Conservation (phyloP, 2,797 vertebrate species). For the Schizothorax lantsangensis region DNA sequence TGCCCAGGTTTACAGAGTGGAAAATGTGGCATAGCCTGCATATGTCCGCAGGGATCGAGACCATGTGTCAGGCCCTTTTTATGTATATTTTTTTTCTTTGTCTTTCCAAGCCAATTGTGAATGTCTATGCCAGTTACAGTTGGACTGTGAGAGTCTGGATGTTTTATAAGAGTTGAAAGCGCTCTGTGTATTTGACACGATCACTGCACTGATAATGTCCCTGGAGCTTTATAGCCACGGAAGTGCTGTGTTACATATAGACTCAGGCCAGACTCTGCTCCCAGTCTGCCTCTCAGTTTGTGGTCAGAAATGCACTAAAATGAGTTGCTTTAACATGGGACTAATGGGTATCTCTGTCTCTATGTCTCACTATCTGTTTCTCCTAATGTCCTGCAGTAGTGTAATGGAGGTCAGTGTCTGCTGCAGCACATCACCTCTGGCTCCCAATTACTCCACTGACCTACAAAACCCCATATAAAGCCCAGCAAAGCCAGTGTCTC, state of each 20-base stretch:
- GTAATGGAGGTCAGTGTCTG: conserved; percentile 53
- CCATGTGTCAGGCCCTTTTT: conserved; percentile 43
- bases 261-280: conserved; percentile 29
- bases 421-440: conserved; percentile 54
- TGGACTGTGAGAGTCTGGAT: conserved; percentile 33
- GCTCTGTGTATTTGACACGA: conserved; percentile 52
- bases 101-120: conserved; percentile 26
- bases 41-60: conserved; percentile 39
- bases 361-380: conserved; percentile 20
- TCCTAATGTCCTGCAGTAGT: conserved; percentile 50
- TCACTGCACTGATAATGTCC: conserved; percentile 57
- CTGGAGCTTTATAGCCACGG: conserved; percentile 30
- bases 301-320: conserved; percentile 4
- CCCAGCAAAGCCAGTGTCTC: conserved; percentile 32
- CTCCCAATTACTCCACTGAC: conserved; percentile 66
- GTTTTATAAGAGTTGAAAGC: conserved; percentile 41
- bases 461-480: conserved; percentile 59
- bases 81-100: neutral
- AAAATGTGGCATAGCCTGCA: conserved; percentile 31
- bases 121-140: conserved; percentile 8
- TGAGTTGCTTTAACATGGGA: conserved; percentile 39
- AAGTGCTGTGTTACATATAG: conserved; percentile 42
- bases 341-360: conserved; percentile 43
- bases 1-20: conserved; percentile 37
- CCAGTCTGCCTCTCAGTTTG: conserved; percentile 17